A percentile compares a stretch with the other conserved stretches of the same genome.
Conservation (phyloP, 2,113 vertebrate species). For the Notothenia rossii region DNA sequence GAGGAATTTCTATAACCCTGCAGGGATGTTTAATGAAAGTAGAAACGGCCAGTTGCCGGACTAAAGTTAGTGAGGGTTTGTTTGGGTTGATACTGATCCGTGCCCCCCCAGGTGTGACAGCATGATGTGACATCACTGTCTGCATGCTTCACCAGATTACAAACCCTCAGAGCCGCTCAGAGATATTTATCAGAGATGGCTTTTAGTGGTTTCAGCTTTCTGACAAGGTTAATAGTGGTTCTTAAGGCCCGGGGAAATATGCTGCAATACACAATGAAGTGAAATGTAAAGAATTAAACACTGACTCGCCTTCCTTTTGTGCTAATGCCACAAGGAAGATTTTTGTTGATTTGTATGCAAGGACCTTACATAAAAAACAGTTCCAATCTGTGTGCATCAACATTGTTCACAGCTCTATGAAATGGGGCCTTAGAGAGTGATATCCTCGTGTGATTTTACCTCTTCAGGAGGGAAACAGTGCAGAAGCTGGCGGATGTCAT, state of each 20-base stretch:
- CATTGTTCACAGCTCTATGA: conserved; percentile 14
- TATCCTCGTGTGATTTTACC: conserved; percentile 63
- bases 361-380: conserved; percentile 36
- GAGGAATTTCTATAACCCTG: conserved; percentile 42
- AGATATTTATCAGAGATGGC: conserved; percentile 62
- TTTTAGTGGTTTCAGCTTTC: conserved; percentile 55
- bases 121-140: conserved; percentile 73
- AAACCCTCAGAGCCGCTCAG: conserved; percentile 47
- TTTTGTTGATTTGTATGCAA: neutral
- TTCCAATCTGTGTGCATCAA: conserved; percentile 57
- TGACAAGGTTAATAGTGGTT: conserved; percentile 12
- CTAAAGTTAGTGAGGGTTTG: conserved; percentile 53
- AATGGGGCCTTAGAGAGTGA: neutral
- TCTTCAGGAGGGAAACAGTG: conserved; percentile 79
- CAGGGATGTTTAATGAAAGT: conserved; percentile 3
- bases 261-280: conserved; percentile 1
- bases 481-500: conserved; percentile 84
- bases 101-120: conserved; percentile 62
- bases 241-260: conserved; percentile 14
- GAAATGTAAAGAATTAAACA: conserved; percentile 5
- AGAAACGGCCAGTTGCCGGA: conserved; percentile 19
- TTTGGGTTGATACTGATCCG: conserved; percentile 68
- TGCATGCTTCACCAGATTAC: conserved; percentile 66
- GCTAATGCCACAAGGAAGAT: neutral
- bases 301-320: neutral